phyloP scores from a whole-genome alignment of 2,113 vertebrate genomes.

The Alosa alosa region DNA sequence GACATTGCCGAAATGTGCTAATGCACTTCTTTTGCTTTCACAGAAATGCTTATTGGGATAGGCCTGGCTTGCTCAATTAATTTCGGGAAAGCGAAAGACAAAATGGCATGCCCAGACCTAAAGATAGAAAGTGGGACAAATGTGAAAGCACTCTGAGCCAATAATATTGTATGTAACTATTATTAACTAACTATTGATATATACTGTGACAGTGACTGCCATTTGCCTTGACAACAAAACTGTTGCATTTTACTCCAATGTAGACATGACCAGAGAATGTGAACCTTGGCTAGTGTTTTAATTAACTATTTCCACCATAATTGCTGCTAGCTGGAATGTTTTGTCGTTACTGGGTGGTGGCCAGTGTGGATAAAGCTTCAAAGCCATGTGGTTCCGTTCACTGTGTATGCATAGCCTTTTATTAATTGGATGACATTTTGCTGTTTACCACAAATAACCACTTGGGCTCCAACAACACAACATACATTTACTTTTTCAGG shows the following conservation, averaged over 20 bases:
- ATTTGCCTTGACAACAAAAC: background rate
- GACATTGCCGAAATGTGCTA: conserved; percentile 32
- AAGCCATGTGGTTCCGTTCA: background rate
- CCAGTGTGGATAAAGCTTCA: background rate
- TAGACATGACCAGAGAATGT: background rate
- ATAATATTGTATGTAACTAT: background rate
- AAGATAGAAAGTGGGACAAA: conserved; percentile 12
- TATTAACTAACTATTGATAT: background rate
- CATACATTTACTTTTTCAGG: background rate
- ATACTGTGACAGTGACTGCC: background rate
- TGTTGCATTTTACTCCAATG: background rate
- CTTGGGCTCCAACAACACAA: conserved; percentile 16
- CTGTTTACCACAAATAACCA: conserved; percentile 10
- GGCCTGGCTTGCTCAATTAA: background rate
- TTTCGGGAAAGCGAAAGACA: background rate
- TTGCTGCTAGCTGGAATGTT: background rate
- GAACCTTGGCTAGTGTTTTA: background rate
- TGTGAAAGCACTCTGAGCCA: background rate
- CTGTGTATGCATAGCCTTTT: background rate
- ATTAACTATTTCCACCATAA: background rate
- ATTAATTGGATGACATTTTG: conserved; percentile 10
- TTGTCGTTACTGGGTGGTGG: background rate
- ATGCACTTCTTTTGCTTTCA: conserved; percentile 37
- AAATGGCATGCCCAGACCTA: conserved; percentile 3
- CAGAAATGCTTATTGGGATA: conserved; percentile 27